Evolutionary conservation across 2,888 invertebrate genomes (phyloP), one percentile per base, ranked within the genome.

Genomic region (Plebejus argus): DNA sequence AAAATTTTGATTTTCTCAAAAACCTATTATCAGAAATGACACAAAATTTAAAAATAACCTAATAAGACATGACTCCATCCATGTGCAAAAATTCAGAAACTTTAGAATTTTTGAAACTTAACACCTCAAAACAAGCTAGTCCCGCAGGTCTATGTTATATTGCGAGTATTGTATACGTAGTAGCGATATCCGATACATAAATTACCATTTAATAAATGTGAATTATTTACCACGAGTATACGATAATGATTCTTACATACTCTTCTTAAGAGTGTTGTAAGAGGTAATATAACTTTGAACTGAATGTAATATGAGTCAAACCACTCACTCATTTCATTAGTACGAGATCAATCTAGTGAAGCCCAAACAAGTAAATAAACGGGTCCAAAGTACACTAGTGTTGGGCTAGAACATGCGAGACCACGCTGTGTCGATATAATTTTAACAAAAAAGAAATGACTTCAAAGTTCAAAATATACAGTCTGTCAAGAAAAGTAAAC

Each of bases 301-400:
- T 5, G 53, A 53, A 20, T 20, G 28, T 33, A 66, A 66, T 28
- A 66, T 33, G 28, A 66, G 66, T 66, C 66, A 33, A 28, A 66
- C 23, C 23, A 61, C 61, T 61, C 61, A 12, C 23, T 33, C 66
- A 66, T 66, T 66, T 33, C 28, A 66, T 66, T 66, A 66, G 12
- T 28, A 89, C 88, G 88, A 83, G 83, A 83, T 82, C 86, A 86
- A 89, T 89, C 88, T 83, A 86, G 84, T 84, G 82, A 80, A 81
- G 78, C 80, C 78, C 79, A 81, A 81, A 82, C 39, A 74, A 80
- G 86, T 89, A 89, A 90, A 91, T 89, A 90, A 89, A 85, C 80
- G 80, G 82, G 89, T 83, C 81, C 91, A 90, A 88, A 90, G 90
- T 86, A 88, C 84, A 56, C 28, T 86, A 91, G 90, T 86, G 90